phyloP scores from a whole-genome alignment of 2,113 vertebrate genomes.

The Spilogale gracilis region DNA sequence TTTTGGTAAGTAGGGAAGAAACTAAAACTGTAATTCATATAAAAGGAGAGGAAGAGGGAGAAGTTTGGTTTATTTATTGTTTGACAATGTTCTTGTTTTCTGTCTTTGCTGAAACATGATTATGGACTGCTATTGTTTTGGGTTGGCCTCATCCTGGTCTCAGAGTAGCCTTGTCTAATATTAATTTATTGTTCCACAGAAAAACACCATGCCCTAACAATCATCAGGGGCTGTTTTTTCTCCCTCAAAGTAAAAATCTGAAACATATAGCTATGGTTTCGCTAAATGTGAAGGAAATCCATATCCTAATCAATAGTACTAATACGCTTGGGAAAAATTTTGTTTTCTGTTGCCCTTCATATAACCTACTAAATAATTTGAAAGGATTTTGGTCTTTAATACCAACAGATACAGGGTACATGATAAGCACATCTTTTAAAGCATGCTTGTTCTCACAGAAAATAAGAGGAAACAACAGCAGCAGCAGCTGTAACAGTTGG shows the following conservation, averaged over 20 bases:
- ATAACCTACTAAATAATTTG: neutral
- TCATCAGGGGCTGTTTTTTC: neutral
- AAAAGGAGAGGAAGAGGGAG: neutral
- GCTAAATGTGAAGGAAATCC: conserved; percentile 9
- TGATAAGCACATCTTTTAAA: neutral
- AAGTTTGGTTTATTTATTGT: neutral
- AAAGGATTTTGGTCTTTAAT: neutral
- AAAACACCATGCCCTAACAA: neutral
- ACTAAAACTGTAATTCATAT: neutral
- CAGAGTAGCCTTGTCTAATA: neutral
- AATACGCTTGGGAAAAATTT: neutral
- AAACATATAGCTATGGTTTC: neutral
- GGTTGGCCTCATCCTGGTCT: neutral
- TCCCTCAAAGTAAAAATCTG: neutral
- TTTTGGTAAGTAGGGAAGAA: neutral
- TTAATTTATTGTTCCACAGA: neutral
- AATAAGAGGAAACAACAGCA: neutral
- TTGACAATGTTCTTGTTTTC: neutral
- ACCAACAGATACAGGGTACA: neutral
- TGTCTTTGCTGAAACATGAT: neutral
- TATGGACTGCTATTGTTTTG: neutral
- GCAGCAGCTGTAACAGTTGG: neutral
- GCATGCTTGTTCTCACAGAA: neutral
- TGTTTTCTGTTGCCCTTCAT: neutral
- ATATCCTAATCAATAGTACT: neutral